Evolutionary conservation across 2,888 invertebrate species (phyloP), one percentile per base, ranked within the genome.

Genomic region (Argynnis bischoffii): DNA sequence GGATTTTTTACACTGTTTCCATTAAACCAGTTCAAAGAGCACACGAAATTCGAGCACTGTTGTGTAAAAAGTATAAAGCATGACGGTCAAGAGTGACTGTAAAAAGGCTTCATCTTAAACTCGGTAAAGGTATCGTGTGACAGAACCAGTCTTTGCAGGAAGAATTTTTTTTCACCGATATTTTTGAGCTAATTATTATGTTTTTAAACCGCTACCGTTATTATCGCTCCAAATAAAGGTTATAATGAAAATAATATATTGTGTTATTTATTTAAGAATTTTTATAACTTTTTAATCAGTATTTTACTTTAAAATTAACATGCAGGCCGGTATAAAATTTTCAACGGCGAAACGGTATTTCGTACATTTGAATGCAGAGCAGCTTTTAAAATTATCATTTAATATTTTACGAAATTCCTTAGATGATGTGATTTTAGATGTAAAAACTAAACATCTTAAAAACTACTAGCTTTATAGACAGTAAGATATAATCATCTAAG

Each of bases 1-100:
- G 78, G 73, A 78, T 81, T 87, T 87, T 88, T 87, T 86, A 84
- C 81, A 72, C 74, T 75, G 78, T 79, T 83, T 86, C 85, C 82
- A 85, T 86, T 80, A 83, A 87, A 87, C 84, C 85, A 88, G 88
- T 89, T 89, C 88, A 89, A 88, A 89, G 89, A 90, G 87, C 88
- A 87, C 81, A 83, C 84, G 84, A 85, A 85, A 86, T 83, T 82
- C 78, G 80, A 83, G 79, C 74, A 79, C 81, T 75, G 74, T 72
- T 71, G 78, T 79, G 82, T 83, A 86, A 85, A 78, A 82, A 79
- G 77, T 74, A 70, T 65, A 76, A 68, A 73, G 72, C 71, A 71
- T 71, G 72, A 72, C 72, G 70, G 72, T 72, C 69, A 73, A 74
- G 69, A 70, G 71, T 64, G 74, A 74, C 70, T 74, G 72, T 73